Conservation (phyloP, 1,140 invertebrate species). For the Tigriopus japonicus region DNA sequence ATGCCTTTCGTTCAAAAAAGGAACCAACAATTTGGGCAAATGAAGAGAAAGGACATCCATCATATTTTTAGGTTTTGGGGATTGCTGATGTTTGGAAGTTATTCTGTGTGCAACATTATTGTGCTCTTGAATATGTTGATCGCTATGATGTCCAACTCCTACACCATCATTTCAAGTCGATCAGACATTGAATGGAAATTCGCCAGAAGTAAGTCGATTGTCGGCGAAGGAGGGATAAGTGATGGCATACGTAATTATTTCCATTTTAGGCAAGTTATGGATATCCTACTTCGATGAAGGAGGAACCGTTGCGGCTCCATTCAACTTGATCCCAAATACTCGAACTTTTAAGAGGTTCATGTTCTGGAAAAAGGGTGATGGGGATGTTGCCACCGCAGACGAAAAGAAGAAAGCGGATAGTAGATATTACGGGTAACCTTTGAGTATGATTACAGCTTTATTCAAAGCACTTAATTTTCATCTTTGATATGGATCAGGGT, state of each 20-base stretch:
- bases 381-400: constrained; percentile 17
- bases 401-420: constrained; percentile 31
- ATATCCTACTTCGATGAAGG: constrained; percentile 77
- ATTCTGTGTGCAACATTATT: constrained; percentile 64
- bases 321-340: constrained; percentile 56
- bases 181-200: constrained; percentile 81
- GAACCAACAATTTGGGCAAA: no score
- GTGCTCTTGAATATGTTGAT: constrained; percentile 67
- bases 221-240: no score
- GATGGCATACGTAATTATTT: no score
- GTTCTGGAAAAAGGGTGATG: constrained; percentile 21
- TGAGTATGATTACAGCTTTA: no score
- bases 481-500: no score
- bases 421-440: constrained; percentile 42
- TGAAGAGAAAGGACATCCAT: no score
- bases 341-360: constrained; percentile 43
- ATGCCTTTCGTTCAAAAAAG: no score
- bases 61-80: constrained; percentile 43
- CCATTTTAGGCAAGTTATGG: constrained; percentile 46
- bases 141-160: constrained; percentile 80
- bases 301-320: constrained; percentile 58
- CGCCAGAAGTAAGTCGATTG: constrained; percentile 39
- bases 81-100: constrained; percentile 56
- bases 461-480: no score
- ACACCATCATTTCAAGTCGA: constrained; percentile 49